Evolutionary conservation across 1,140 invertebrate species (phyloP).

Genomic region (Belonocnema kinseyi): DNA sequence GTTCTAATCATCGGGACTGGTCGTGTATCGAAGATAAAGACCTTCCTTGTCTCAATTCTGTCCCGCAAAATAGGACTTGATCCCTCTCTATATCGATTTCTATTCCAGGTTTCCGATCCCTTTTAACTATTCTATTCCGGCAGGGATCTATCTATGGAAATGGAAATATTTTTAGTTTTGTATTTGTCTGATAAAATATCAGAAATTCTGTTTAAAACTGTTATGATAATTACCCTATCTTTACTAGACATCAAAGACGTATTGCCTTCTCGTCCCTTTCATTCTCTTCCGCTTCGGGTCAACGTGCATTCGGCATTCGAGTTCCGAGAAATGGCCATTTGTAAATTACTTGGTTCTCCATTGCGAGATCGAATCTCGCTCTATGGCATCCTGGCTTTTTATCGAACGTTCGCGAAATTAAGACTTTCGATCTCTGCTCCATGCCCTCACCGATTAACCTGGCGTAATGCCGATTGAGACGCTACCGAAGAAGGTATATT

Average conservation of each 20-base stretch:
- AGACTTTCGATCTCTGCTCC: slow-evolving; percentile 16
- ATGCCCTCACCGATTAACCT: background rate
- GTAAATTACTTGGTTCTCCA: slow-evolving; percentile 57
- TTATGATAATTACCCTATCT: slow-evolving; percentile 68
- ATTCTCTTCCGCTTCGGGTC: slow-evolving; percentile 37
- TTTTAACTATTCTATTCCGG: too few relatives aligned
- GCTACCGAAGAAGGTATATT: background rate
- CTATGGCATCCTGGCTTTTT: slow-evolving; percentile 38
- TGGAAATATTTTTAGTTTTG: too few relatives aligned
- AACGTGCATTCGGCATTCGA: slow-evolving; percentile 37
- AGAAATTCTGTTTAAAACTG: slow-evolving; percentile 32
- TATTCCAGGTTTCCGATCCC: too few relatives aligned
- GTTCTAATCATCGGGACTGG: too few relatives aligned
- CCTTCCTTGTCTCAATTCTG: too few relatives aligned
- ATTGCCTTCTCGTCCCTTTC: slow-evolving; percentile 28
- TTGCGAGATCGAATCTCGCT: slow-evolving; percentile 40
- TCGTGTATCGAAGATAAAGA: too few relatives aligned
- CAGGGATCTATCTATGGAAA: too few relatives aligned
- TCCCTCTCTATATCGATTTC: too few relatives aligned
- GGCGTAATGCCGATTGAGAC: background rate
- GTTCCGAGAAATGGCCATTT: slow-evolving; percentile 64
- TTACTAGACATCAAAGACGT: slow-evolving; percentile 67
- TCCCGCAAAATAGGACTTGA: too few relatives aligned
- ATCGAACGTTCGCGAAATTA: slow-evolving; percentile 33
- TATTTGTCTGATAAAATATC: too few relatives aligned